Conservation (phyloP, 2,888 invertebrate species). For the Drosophila kambysellisi region DNA sequence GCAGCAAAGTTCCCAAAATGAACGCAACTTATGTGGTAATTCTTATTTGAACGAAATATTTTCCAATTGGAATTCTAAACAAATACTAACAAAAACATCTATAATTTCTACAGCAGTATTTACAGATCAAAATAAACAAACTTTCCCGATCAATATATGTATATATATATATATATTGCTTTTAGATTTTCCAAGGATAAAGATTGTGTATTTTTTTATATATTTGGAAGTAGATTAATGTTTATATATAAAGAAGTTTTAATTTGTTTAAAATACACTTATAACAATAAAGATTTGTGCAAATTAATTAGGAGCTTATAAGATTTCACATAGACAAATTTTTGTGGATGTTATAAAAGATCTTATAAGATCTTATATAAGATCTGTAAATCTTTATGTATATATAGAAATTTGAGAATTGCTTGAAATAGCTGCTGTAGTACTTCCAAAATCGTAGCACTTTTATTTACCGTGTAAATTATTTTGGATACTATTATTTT, state of each 20-base stretch:
- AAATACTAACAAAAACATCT: conserved; percentile 15
- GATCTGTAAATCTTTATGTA: background rate
- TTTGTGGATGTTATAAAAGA: background rate
- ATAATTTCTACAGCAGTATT: conserved; percentile 20
- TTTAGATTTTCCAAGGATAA: background rate
- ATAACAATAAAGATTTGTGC: background rate
- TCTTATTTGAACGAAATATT: background rate
- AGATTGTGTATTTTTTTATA: background rate
- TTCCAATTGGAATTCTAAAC: background rate
- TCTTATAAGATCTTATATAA: background rate
- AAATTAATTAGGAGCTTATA: background rate
- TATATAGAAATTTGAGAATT: background rate
- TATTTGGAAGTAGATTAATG: background rate
- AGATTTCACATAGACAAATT: background rate
- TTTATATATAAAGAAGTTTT: background rate
- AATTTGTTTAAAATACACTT: background rate
- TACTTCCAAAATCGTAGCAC: background rate
- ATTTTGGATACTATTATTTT: background rate
- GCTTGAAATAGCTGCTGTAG: background rate
- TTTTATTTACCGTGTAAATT: background rate
- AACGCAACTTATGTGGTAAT: conserved; percentile 77
- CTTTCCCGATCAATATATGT: background rate
- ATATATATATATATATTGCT: background rate
- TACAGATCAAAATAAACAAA: conserved; percentile 7
- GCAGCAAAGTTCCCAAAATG: conserved; percentile 74